These are phyloP conservation scores for Crax fasciolata DNA, from an alignment of 2,797 vertebrate species.

Conservation along the genomic window DNA sequence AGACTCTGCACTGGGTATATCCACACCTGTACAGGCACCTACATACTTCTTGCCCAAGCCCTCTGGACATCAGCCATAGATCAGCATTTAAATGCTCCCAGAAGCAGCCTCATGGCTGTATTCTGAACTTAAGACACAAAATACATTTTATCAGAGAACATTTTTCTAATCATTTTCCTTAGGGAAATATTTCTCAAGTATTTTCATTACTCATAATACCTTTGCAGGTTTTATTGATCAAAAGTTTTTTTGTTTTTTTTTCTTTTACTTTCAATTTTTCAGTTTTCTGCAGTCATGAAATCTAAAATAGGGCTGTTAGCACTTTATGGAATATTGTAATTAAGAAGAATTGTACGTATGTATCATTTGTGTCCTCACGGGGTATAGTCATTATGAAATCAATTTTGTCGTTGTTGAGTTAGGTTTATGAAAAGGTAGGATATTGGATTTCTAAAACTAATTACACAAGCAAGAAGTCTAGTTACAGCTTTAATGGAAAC, in stretches of 20 bases:
- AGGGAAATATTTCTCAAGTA: background rate
- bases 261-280: background rate
- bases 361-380: background rate
- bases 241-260: background rate
- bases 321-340: constrained; percentile 21
- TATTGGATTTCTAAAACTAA: constrained; percentile 53
- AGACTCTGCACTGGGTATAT: background rate
- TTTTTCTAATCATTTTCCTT: background rate
- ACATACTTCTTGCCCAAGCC: background rate
- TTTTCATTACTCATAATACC: background rate
- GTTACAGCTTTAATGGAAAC: background rate
- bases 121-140: background rate
- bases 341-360: background rate
- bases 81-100: background rate
- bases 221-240: background rate
- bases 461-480: background rate
- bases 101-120: background rate
- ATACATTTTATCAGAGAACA: background rate
- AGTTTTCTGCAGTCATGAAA: background rate
- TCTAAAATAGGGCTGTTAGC: background rate
- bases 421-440: background rate
- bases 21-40: background rate
- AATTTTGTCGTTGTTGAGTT: constrained; percentile 18
- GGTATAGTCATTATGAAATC: background rate
- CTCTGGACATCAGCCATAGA: background rate